Percentiles rank a stretch among this genome's conserved stretches.
Evolutionary conservation across 2,888 invertebrate genomes (phyloP).

Genomic region (Cataglyphis altisquamis): DNA sequence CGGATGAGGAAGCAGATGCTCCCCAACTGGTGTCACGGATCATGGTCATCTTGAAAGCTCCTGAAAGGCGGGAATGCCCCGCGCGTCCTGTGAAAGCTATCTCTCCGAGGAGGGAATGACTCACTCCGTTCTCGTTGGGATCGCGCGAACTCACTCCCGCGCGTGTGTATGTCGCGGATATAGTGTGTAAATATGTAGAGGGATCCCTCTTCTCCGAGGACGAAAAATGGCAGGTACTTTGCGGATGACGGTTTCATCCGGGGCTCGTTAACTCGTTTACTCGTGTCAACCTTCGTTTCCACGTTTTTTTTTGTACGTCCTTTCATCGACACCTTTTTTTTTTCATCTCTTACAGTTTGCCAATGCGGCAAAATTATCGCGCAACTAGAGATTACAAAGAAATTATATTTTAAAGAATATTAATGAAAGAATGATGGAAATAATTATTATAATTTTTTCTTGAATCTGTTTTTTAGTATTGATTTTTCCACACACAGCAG

Average conservation of each 20-base stretch:
- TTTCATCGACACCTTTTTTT: slow-evolving; percentile 20
- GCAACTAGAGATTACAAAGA: neutral
- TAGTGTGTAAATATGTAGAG: slow-evolving; percentile 49
- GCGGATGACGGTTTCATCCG: slow-evolving; percentile 55
- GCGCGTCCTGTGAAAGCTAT: slow-evolving; percentile 73
- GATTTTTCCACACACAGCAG: neutral
- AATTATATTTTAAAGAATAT: neutral
- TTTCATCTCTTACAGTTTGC: neutral
- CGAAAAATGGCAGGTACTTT: slow-evolving; percentile 56
- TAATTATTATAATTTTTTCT: neutral
- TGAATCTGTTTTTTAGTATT: neutral
- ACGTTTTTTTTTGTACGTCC: slow-evolving; percentile 10
- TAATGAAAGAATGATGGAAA: neutral
- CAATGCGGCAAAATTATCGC: neutral
- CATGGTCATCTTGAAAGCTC: slow-evolving; percentile 77
- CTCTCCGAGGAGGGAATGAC: slow-evolving; percentile 68
- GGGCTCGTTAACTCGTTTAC: slow-evolving; percentile 54
- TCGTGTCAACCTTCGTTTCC: slow-evolving; percentile 50
- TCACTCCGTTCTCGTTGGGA: slow-evolving; percentile 41
- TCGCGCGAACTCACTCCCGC: slow-evolving; percentile 20
- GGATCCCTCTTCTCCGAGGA: slow-evolving; percentile 24
- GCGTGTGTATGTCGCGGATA: slow-evolving; percentile 2
- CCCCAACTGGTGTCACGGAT: slow-evolving; percentile 72
- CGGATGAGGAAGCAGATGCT: slow-evolving; percentile 68
- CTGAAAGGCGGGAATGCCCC: slow-evolving; percentile 64